Conservation (phyloP, 2,888 invertebrate genomes). For the Ferrisia virgata region DNA sequence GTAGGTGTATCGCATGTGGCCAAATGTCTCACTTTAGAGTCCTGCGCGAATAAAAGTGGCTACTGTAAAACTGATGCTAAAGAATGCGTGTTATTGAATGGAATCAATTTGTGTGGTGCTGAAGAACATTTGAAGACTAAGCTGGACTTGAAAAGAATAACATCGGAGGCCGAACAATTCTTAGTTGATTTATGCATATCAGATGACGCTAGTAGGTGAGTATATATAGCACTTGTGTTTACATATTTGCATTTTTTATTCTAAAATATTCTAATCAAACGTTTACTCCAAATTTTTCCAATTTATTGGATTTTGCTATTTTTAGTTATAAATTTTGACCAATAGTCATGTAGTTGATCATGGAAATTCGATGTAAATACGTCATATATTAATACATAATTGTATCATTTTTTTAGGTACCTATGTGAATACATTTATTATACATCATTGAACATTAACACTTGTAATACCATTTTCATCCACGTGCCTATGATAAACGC, state of each 20-base stretch:
- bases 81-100: constrained; percentile 53
- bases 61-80: constrained; percentile 61
- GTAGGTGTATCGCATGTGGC: constrained; percentile 71
- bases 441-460: constrained; percentile 67
- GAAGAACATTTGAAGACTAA: constrained; percentile 51
- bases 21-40: constrained; percentile 66
- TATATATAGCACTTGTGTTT: too few relatives aligned
- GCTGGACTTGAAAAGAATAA: constrained; percentile 58
- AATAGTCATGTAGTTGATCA: neutral
- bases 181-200: constrained; percentile 57
- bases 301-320: too few relatives aligned
- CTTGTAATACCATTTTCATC: constrained; percentile 65
- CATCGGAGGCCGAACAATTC: constrained; percentile 58
- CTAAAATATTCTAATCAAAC: too few relatives aligned
- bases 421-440: constrained; percentile 81
- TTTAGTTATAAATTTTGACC: constrained; percentile 33
- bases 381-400: neutral
- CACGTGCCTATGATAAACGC: constrained; percentile 70
- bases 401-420: constrained; percentile 59
- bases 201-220: constrained; percentile 66
- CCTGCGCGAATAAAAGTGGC: constrained; percentile 62
- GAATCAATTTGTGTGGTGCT: constrained; percentile 57
- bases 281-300: too few relatives aligned
- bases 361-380: neutral
- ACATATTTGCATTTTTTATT: too few relatives aligned